A percentile compares a stretch with the other conserved stretches of the same genome.
These are phyloP conservation scores for Hylaeus volcanicus DNA, from an alignment of 1,140 invertebrate species.

Conservation along the genomic window DNA sequence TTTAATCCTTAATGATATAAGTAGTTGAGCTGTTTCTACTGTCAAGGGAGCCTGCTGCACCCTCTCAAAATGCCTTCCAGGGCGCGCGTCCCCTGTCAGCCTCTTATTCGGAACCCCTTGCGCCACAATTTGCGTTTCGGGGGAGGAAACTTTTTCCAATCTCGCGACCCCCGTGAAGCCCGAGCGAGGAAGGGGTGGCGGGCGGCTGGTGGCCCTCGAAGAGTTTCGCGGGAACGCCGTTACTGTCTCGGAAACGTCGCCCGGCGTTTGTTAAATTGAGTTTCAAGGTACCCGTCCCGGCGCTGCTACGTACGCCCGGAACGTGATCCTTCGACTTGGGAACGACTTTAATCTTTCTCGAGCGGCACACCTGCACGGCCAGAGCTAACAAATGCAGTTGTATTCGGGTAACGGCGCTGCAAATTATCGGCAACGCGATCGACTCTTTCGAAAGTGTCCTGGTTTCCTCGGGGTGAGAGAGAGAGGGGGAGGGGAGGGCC, in stretches of 20 bases:
- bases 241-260: conserved; percentile 32
- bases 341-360: conserved; percentile 41
- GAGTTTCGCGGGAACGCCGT: conserved; percentile 35
- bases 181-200: background rate
- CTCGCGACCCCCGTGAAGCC: conserved; percentile 8
- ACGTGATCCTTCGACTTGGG: conserved; percentile 28
- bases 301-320: conserved; percentile 8
- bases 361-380: conserved; percentile 15
- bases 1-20: too few relatives aligned
- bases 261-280: conserved; percentile 46
- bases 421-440: conserved; percentile 26
- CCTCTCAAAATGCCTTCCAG: too few relatives aligned
- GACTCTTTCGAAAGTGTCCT: background rate
- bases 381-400: conserved; percentile 18
- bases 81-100: background rate
- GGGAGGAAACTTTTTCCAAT: conserved; percentile 46
- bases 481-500: too few relatives aligned
- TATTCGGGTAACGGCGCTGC: conserved; percentile 9
- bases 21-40: too few relatives aligned
- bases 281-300: conserved; percentile 22
- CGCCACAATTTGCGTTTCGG: conserved; percentile 38
- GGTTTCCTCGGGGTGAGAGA: too few relatives aligned
- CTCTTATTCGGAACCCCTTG: background rate
- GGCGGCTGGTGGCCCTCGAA: background rate
- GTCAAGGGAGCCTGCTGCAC: too few relatives aligned